phyloP scores from a whole-genome alignment of 1,140 invertebrate species.

The Drosophila leontia region DNA sequence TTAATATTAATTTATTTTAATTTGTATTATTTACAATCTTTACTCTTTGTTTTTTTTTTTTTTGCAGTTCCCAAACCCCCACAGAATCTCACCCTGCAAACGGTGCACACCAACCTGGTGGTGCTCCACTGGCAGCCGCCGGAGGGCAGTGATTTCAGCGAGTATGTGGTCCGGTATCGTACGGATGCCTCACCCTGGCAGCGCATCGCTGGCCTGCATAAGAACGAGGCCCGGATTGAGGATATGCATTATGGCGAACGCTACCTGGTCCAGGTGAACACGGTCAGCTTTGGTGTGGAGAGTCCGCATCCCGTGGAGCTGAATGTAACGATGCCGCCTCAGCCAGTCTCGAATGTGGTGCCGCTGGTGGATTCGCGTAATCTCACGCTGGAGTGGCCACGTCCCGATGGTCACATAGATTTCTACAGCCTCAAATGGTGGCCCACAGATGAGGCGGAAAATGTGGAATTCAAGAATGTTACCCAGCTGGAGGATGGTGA shows the following conservation, averaged over 20 bases:
- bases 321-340: conserved; percentile 94
- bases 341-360: conserved; percentile 92
- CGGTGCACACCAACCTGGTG: conserved; percentile 92
- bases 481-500: conserved; percentile 79
- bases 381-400: conserved; percentile 94
- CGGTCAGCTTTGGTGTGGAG: conserved; percentile 93
- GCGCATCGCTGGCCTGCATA: conserved; percentile 88
- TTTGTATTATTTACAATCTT: not conserved
- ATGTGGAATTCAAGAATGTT: conserved; percentile 86
- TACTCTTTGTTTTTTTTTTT: too few relatives aligned
- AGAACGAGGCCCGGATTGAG: conserved; percentile 90
- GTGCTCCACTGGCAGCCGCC: conserved; percentile 92
- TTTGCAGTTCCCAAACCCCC: conserved; percentile 92
- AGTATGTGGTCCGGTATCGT: conserved; percentile 92
- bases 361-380: conserved; percentile 94
- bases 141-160: conserved; percentile 90
- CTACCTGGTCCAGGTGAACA: conserved; percentile 94
- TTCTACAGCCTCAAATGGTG: conserved; percentile 92
- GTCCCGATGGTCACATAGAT: conserved; percentile 93
- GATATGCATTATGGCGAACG: conserved; percentile 95
- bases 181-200: conserved; percentile 90
- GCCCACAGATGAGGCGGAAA: conserved; percentile 86
- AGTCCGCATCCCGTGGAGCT: conserved; percentile 90
- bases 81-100: conserved; percentile 91
- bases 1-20: not conserved